phyloP scores from a whole-genome alignment of 2,113 vertebrate species.

The Psittacara wagleri region DNA sequence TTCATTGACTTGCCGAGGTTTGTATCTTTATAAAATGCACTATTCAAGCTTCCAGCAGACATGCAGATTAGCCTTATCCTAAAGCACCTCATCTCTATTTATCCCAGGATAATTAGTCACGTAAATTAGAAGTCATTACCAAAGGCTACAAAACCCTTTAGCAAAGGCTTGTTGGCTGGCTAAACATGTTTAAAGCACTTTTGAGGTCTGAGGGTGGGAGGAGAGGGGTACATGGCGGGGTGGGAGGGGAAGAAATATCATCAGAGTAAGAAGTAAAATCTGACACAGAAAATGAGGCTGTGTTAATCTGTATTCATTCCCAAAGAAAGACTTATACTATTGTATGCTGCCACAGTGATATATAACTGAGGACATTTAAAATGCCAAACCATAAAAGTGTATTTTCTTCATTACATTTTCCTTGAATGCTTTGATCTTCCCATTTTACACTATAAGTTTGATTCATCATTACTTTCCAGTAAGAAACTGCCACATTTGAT shows the following conservation, averaged over 20 bases:
- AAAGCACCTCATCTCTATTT: conserved; percentile 63
- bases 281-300: conserved; percentile 80
- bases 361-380: conserved; percentile 66
- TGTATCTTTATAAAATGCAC: conserved; percentile 10
- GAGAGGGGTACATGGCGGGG: neutral
- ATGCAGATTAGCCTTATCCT: conserved; percentile 54
- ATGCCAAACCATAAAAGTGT: conserved; percentile 68
- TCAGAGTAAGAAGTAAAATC: conserved; percentile 81
- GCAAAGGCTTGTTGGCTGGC: conserved; percentile 72
- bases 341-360: conserved; percentile 58
- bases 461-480: conserved; percentile 70
- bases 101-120: conserved; percentile 75
- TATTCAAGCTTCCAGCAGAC: conserved; percentile 38
- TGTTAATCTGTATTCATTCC: conserved; percentile 81
- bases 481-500: conserved; percentile 72
- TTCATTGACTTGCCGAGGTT: neutral
- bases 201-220: conserved; percentile 49
- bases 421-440: conserved; percentile 62
- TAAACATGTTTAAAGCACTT: conserved; percentile 76
- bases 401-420: conserved; percentile 71
- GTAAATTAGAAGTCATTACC: conserved; percentile 78
- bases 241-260: conserved; percentile 43
- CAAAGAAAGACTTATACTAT: conserved; percentile 31
- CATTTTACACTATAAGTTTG: conserved; percentile 61
- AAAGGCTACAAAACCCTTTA: conserved; percentile 69